Conservation (phyloP, 2,113 vertebrate species). For the Menidia beryllina region DNA sequence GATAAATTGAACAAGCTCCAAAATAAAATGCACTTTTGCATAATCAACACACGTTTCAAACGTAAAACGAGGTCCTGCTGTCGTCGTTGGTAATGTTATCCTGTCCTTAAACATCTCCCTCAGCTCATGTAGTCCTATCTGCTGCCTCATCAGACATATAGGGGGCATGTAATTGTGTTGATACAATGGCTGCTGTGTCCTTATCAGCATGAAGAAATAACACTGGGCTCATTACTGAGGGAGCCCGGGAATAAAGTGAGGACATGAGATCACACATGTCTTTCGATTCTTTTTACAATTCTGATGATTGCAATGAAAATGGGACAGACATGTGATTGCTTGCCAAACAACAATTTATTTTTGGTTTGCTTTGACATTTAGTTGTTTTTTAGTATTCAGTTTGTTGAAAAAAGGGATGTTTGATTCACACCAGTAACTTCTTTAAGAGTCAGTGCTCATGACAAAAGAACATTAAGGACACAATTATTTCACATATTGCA, state of each 20-base stretch:
- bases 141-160: constrained; percentile 27
- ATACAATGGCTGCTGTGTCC: constrained; percentile 21
- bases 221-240: background rate
- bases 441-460: background rate
- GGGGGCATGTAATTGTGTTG: constrained; percentile 34
- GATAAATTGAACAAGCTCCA: constrained; percentile 1
- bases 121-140: constrained; percentile 7
- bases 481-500: background rate
- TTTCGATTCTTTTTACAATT: background rate
- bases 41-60: constrained; percentile 15
- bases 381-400: constrained; percentile 3
- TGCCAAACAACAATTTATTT: constrained; percentile 4
- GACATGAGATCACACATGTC: background rate
- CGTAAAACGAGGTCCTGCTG: background rate
- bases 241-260: background rate
- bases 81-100: background rate
- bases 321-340: constrained; percentile 3
- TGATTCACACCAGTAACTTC: constrained; percentile 12
- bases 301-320: constrained; percentile 31
- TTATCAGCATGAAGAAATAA: constrained; percentile 23
- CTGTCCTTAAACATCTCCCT: constrained; percentile 14
- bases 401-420: constrained; percentile 10
- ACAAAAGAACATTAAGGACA: too few relatives aligned
- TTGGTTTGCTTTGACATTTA: constrained; percentile 30
- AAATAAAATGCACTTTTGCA: background rate